phyloP scores from a whole-genome alignment of 2,797 vertebrate genomes.

The Ficedula albicollis region DNA sequence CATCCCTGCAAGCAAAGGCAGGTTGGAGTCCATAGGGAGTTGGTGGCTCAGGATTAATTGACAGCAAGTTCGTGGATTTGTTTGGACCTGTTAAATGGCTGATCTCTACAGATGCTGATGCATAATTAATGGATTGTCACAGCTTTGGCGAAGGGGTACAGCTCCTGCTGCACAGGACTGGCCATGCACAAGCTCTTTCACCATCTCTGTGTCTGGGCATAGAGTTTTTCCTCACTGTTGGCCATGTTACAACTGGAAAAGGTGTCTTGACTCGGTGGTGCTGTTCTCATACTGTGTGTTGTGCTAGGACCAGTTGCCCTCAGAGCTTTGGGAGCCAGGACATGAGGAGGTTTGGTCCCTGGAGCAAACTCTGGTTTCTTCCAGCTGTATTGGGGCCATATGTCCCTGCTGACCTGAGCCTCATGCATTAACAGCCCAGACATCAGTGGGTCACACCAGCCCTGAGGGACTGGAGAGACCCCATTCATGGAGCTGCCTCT shows the following conservation, averaged over 20 bases:
- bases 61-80: not conserved
- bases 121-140: not conserved
- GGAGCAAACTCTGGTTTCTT: not conserved
- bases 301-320: not conserved
- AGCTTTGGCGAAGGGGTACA: not conserved
- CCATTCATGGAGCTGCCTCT: not conserved
- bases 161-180: not conserved
- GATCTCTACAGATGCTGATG: not conserved
- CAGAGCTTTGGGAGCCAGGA: not conserved
- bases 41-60: not conserved
- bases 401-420: not conserved
- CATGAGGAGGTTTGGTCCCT: not conserved
- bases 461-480: not conserved
- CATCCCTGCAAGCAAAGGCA: not conserved
- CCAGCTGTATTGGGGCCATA: accelerated
- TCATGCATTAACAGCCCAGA: accelerated
- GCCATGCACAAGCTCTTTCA: accelerated
- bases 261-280: accelerated
- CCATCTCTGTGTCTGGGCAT: not conserved
- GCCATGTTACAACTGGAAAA: not conserved
- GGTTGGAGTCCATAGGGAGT: not conserved
- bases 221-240: not conserved
- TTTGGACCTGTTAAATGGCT: not conserved
- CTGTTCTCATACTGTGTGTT: not conserved
- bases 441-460: accelerated